phyloP scores from a whole-genome alignment of 37 sponge, comb jelly and placozoan genomes.

The Crambe crambe region DNA sequence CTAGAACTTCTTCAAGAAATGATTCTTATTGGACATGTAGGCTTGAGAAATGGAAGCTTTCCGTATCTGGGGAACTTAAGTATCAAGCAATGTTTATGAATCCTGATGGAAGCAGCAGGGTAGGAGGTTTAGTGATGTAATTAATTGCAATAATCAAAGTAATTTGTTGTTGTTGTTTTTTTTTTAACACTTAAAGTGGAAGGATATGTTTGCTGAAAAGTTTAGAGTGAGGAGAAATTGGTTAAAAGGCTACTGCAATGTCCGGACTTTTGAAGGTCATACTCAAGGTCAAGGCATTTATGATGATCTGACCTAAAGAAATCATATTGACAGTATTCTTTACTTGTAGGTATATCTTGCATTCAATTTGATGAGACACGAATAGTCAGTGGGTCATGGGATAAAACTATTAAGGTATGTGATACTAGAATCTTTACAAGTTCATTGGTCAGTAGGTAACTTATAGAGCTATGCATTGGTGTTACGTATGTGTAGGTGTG shows the following conservation, averaged over 20 bases:
- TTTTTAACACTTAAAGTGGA: slow-evolving; percentile 90
- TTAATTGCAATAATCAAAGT: too few relatives aligned
- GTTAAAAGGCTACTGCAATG: slow-evolving; percentile 87
- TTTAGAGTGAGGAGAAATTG: slow-evolving; percentile 93
- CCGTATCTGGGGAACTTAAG: neutral
- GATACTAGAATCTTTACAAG: neutral
- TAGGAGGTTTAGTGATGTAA: neutral
- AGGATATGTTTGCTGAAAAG: slow-evolving; percentile 84
- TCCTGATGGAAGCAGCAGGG: neutral
- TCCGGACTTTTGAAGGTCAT: slow-evolving; percentile 97
- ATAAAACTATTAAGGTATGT: slow-evolving; percentile 91
- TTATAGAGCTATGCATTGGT: neutral
- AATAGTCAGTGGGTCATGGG: slow-evolving; percentile 96
- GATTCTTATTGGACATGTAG: neutral
- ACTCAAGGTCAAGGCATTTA: slow-evolving; percentile 92
- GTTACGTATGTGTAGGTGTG: slow-evolving; percentile 67
- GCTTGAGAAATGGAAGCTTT: slow-evolving; percentile 10
- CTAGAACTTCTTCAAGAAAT: neutral
- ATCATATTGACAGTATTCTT: neutral
- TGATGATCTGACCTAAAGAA: neutral
- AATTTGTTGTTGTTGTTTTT: too few relatives aligned
- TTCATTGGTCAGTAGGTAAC: neutral
- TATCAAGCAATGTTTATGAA: slow-evolving; percentile 1
- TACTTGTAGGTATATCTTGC: slow-evolving; percentile 85
- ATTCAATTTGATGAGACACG: slow-evolving; percentile 94